phyloP scores from a whole-genome alignment of 2,113 vertebrate species.

The Bufo bufo region DNA sequence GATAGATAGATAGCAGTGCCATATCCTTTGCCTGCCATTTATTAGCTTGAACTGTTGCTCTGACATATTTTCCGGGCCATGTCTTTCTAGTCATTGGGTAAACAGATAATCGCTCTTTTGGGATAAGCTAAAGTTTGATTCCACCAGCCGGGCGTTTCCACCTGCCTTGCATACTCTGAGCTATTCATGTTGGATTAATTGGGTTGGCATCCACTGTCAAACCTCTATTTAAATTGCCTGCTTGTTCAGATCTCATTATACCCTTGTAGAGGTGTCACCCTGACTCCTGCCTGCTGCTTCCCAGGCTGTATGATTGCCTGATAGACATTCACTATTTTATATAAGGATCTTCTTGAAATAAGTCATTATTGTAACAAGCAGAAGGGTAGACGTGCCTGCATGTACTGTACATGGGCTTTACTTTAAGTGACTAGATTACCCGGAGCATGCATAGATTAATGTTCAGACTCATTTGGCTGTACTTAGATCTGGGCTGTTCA shows the following conservation, averaged over 20 bases:
- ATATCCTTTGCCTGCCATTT: not conserved
- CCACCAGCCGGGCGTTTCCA: not conserved
- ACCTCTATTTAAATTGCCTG: constrained; percentile 21
- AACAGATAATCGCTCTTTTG: constrained; percentile 10
- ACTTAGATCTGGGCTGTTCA: constrained; percentile 38
- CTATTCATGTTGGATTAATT: constrained; percentile 45
- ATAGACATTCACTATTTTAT: not conserved
- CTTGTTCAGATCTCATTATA: constrained; percentile 36
- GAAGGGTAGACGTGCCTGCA: not conserved
- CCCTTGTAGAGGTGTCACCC: constrained; percentile 37
- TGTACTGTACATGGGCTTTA: not conserved
- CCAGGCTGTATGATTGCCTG: not conserved
- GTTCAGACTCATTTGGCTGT: not conserved
- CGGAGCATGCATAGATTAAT: not conserved
- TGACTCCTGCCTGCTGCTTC: not conserved
- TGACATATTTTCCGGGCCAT: not conserved
- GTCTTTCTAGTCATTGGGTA: constrained; percentile 3
- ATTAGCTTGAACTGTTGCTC: not conserved
- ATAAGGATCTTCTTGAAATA: constrained; percentile 2
- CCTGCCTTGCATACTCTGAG: constrained; percentile 10
- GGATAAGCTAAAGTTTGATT: constrained; percentile 26
- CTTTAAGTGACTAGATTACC: not conserved
- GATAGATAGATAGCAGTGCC: too few species aligned
- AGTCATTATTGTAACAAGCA: not conserved
- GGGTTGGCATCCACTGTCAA: constrained; percentile 42